Percentiles rank a stretch among this genome's conserved stretches.
These are phyloP conservation scores for Balearica regulorum DNA, from an alignment of 2,797 vertebrate genomes.

Conservation along the genomic window DNA sequence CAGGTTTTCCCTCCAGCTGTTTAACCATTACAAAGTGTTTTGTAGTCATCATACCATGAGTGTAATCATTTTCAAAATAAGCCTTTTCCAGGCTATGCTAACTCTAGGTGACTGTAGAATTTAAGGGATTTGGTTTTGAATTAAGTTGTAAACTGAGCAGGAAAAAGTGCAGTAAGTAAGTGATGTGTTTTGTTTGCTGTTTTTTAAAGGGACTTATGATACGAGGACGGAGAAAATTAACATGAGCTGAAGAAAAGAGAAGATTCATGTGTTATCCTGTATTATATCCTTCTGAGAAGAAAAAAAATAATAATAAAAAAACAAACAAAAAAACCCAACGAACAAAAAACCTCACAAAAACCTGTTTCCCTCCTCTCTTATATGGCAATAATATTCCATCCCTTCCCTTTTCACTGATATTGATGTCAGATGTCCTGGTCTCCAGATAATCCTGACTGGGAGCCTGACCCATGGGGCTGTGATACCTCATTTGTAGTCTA, in stretches of 20 bases:
- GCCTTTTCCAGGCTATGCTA: neutral
- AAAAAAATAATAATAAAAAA: neutral
- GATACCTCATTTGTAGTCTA: neutral
- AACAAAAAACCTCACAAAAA: no score
- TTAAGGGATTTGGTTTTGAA: neutral
- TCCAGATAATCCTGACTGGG: neutral
- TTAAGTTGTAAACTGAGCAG: neutral
- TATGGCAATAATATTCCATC: neutral
- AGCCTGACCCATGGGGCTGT: rapidly evolving
- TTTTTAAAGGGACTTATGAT: neutral
- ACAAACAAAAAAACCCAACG: no score
- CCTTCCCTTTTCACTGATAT: neutral
- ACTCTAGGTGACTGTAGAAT: neutral
- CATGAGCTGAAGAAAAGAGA: neutral
- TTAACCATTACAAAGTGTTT: neutral
- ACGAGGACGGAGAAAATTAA: neutral
- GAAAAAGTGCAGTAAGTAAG: neutral
- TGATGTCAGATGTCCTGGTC: neutral
- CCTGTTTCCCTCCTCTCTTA: neutral
- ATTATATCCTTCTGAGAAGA: neutral
- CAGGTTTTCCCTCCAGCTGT: neutral
- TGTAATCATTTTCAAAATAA: neutral
- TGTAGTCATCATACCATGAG: neutral
- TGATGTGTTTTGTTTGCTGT: neutral
- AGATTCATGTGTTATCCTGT: neutral